These are phyloP conservation scores for Cassiopea xamachana DNA, from an alignment of 30 jellyfish, hydroid and myxozoan species.

Conservation along the genomic window DNA sequence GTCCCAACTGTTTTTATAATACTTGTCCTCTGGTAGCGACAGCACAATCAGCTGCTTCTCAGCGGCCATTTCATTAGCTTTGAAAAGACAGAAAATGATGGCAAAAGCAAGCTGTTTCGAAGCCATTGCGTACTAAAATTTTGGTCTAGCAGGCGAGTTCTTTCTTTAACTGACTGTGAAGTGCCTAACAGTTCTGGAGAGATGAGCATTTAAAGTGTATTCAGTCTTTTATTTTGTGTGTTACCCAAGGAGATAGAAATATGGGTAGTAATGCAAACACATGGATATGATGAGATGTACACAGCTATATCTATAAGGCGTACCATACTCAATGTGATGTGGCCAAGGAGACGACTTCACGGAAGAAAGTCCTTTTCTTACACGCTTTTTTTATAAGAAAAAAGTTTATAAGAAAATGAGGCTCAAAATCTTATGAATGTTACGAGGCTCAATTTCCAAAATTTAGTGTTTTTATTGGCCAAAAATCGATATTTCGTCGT, in stretches of 20 bases:
- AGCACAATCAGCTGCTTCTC: slow-evolving; percentile 69
- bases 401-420: too few relatives aligned
- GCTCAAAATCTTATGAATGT: too few relatives aligned
- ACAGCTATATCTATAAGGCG: not conserved
- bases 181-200: not conserved
- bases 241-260: not conserved
- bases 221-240: not conserved
- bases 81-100: slow-evolving; percentile 9
- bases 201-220: not conserved
- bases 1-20: slow-evolving; percentile 46
- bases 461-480: too few relatives aligned
- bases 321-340: not conserved
- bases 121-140: not conserved
- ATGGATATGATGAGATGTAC: not conserved
- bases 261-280: not conserved
- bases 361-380: not conserved
- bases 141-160: not conserved
- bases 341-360: not conserved
- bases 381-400: too few relatives aligned
- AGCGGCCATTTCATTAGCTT: slow-evolving; percentile 43
- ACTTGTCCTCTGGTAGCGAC: slow-evolving; percentile 55
- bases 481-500: too few relatives aligned
- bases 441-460: too few relatives aligned
- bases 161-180: not conserved
- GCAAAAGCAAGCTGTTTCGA: not conserved